These are phyloP conservation scores for Stomatorhinus walkeri DNA, from an alignment of 2,797 vertebrate species.

Conservation along the genomic window DNA sequence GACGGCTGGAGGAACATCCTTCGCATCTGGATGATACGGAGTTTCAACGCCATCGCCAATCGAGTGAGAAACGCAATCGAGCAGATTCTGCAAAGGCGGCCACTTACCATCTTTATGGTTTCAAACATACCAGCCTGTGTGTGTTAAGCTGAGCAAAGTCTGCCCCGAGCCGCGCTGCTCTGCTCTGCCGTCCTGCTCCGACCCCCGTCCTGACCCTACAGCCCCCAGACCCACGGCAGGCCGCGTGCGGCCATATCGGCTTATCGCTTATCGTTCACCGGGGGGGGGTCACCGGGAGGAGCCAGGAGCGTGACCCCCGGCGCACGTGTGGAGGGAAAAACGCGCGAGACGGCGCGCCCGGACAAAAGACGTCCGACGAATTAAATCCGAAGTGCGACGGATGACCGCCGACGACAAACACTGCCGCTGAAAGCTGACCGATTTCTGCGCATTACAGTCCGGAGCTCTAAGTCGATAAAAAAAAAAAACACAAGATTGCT, in stretches of 20 bases:
- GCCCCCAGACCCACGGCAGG: background rate
- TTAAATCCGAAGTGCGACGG: background rate
- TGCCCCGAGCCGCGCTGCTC: background rate
- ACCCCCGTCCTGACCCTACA: background rate
- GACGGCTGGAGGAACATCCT: slow-evolving; percentile 44
- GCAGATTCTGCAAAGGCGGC: background rate
- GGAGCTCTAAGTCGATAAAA: background rate
- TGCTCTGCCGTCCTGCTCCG: background rate
- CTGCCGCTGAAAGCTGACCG: background rate
- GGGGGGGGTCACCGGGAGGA: background rate
- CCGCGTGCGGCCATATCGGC: background rate
- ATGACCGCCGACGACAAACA: background rate
- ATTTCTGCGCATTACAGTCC: background rate
- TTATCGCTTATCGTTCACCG: no score
- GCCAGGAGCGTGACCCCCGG: background rate
- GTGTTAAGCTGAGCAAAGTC: no score
- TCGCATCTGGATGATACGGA: slow-evolving; percentile 27
- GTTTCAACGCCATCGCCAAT: background rate
- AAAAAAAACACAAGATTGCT: background rate
- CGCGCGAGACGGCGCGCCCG: background rate
- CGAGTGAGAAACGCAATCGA: background rate
- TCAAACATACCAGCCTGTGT: background rate
- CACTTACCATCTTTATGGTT: background rate
- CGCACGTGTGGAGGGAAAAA: background rate
- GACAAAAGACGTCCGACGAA: background rate